phyloP scores from a whole-genome alignment of 2,113 vertebrate genomes.

The Tachuris rubrigastra region DNA sequence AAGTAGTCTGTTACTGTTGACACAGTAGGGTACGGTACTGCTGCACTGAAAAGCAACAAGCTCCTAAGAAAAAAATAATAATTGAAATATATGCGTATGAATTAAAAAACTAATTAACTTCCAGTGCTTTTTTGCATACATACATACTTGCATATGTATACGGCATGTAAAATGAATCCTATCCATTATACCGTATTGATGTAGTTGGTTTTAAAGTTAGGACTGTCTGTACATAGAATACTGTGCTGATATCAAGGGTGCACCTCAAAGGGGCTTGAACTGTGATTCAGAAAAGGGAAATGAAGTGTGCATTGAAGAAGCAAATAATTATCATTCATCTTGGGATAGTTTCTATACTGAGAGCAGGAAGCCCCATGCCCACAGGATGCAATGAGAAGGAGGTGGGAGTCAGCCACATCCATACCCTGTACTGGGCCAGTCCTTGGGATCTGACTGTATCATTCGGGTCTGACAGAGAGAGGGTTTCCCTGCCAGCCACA shows the following conservation, averaged over 20 bases:
- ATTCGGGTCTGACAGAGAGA: fast-evolving
- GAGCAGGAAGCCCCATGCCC: not conserved
- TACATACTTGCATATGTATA: slow-evolving; percentile 7
- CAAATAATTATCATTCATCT: not conserved
- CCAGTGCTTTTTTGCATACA: slow-evolving; percentile 16
- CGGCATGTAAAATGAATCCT: not conserved
- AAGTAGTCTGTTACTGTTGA: not conserved
- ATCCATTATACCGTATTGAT: slow-evolving; percentile 24
- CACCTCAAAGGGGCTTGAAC: slow-evolving; percentile 36
- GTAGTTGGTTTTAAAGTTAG: slow-evolving; percentile 44
- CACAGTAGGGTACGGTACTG: not conserved
- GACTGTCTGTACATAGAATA: slow-evolving; percentile 12
- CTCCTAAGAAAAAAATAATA: not conserved
- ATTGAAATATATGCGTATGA: not conserved
- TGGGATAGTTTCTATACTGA: not conserved
- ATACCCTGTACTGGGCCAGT: not conserved
- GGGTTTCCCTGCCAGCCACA: not conserved
- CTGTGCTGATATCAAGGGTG: slow-evolving; percentile 36
- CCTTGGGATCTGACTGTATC: not conserved
- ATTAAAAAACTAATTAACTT: slow-evolving; percentile 18
- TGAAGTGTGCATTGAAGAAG: slow-evolving; percentile 18
- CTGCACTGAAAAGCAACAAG: slow-evolving; percentile 11
- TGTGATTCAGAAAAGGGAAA: slow-evolving; percentile 48
- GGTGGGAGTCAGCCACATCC: not conserved
- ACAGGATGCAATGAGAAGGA: not conserved